A percentile compares a stretch with the other conserved stretches of the same genome.
Conservation (phyloP, 2,113 vertebrate species). For the Aythya baeri region DNA sequence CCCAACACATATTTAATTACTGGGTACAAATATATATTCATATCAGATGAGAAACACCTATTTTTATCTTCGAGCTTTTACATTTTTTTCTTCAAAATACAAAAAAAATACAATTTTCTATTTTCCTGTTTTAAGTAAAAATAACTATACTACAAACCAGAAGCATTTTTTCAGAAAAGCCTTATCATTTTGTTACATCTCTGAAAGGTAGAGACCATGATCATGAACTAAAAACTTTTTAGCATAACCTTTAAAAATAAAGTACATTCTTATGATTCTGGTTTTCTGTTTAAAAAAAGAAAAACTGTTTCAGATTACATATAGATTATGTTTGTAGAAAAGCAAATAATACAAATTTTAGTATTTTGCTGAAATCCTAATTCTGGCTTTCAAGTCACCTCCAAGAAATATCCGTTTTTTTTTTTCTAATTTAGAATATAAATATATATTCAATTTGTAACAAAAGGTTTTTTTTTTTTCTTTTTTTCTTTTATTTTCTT, state of each 20-base stretch:
- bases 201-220: neutral
- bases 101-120: neutral
- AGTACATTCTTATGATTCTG: neutral
- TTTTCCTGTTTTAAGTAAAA: conserved; percentile 17
- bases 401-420: neutral
- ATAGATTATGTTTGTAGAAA: neutral
- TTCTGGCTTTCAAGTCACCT: neutral
- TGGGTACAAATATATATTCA: neutral
- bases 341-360: neutral
- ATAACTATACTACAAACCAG: neutral
- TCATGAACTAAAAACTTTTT: neutral
- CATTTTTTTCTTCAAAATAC: neutral
- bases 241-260: neutral
- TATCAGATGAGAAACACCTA: neutral
- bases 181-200: neutral
- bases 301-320: neutral
- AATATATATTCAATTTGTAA: neutral
- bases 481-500: neutral
- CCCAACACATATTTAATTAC: neutral
- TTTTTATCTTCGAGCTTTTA: neutral
- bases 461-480: neutral
- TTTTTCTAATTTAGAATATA: neutral
- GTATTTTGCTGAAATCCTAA: neutral
- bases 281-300: neutral
- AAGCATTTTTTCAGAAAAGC: neutral